Percentiles rank a stretch among this genome's conserved stretches.
These are phyloP conservation scores for Setipinna tenuifilis DNA, from an alignment of 2,797 vertebrate genomes.

Conservation along the genomic window DNA sequence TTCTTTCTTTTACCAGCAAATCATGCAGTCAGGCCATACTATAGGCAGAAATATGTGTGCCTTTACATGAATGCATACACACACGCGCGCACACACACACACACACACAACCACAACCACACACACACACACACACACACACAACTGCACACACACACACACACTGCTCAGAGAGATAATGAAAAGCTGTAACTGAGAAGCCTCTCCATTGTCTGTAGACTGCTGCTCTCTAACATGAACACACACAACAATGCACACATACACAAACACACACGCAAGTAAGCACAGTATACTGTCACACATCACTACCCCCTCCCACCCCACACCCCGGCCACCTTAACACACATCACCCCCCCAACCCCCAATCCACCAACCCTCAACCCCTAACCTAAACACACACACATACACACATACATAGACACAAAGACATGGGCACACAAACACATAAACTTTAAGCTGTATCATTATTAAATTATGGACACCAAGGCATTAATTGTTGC, in stretches of 20 bases:
- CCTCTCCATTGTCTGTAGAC: background rate
- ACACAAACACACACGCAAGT: background rate
- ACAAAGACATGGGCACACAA: background rate
- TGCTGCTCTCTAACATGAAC: background rate
- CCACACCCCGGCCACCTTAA: no score
- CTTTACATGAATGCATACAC: background rate
- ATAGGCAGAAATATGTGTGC: no score
- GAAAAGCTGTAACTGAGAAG: constrained; percentile 23
- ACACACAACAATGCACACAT: background rate
- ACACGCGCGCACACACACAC: background rate
- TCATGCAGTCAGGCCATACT: no score
- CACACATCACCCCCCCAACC: no score
- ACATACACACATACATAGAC: background rate
- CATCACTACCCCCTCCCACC: no score
- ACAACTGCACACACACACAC: background rate
- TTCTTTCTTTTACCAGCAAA: no score
- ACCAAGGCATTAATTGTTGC: background rate
- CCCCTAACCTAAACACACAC: background rate
- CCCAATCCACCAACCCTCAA: no score
- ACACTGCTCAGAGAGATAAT: background rate
- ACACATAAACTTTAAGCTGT: background rate
- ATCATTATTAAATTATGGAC: background rate
- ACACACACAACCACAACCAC: background rate
- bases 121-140: constrained; percentile 6
- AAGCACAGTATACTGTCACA: background rate